These are phyloP conservation scores for Bugula neritina DNA, from an alignment of 2,888 invertebrate genomes.

Conservation along the genomic window DNA sequence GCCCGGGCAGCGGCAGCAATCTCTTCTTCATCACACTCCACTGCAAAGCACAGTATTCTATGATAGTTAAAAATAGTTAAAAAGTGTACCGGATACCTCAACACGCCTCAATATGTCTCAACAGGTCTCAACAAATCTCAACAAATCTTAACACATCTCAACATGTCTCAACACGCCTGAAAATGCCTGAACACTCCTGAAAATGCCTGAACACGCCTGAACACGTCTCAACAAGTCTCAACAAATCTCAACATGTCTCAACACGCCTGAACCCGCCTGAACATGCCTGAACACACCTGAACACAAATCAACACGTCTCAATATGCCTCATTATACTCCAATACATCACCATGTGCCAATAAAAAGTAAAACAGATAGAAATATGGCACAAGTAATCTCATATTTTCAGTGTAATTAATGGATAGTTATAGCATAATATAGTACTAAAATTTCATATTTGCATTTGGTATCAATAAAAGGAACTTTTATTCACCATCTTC, in stretches of 20 bases:
- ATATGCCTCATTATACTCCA: not conserved
- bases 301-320: not conserved
- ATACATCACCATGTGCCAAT: not conserved
- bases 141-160: not conserved
- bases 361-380: not conserved
- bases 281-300: slow-evolving; percentile 2
- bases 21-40: slow-evolving; percentile 6
- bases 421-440: not conserved
- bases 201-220: not conserved
- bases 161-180: not conserved
- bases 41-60: not conserved
- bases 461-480: too few species aligned
- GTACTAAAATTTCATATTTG: not conserved
- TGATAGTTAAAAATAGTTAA: too few species aligned
- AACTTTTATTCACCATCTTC: not conserved
- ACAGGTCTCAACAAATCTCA: too few species aligned
- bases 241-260: not conserved
- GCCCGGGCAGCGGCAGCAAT: not conserved
- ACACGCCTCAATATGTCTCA: too few species aligned
- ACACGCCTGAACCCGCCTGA: not conserved
- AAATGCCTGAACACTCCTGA: not conserved
- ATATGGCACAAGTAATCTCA: not conserved
- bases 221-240: not conserved
- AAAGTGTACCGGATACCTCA: too few species aligned
- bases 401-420: not conserved